Base-by-base conservation (phyloP, 2,113 vertebrate species). In the Henicopernis longicauda region DNA sequence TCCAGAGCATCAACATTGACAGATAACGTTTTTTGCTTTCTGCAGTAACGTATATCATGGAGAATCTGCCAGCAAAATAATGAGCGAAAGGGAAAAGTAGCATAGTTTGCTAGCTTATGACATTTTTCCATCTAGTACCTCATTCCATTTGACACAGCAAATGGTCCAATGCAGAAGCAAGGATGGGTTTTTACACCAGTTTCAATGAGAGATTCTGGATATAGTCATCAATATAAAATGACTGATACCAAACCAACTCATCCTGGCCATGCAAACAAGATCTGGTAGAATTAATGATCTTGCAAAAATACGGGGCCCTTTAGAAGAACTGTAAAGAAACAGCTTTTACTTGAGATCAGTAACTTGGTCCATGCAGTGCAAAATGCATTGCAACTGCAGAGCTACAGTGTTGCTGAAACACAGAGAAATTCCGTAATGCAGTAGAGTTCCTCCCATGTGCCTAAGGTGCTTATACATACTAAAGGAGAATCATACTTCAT, bases 51-150 rank as follows among this genome's bases (percentile, higher is more conserved):
- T 32, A 4, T 42, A 49, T 52, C 17, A 52, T 16, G 12, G 29
- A 69, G 23, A 81, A 61, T 16, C 13, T 79, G 34, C 6, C 61
- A 79, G 61, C 4, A 78, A 81, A 95, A 66, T 36, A 74, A 50
- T 16, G 32, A 59, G 25, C 55, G 13, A 80, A 74, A 78, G 40
- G 26, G 22, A 73, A 14, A 62, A 73, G 49, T 2, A 72, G n/a
- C 26, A 54, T 0, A 63, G 44, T 44, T 85, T 63, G 10, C 44
- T 54, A 32, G 23, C 23, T 86, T 66, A 27, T 9, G 32, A 42
- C 34, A 26, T 49, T 80, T 79, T n/a, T 73, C 3, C 38, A 27
- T 59, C 44, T 2, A 1, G 10, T 34, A 62, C 0, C 0, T 74
- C 69, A 52, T 26, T 74, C 42, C 26, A 72, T 61, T 36, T 69